phyloP scores from a whole-genome alignment of 2,797 vertebrate genomes.

The Poeciliopsis gracilis region DNA sequence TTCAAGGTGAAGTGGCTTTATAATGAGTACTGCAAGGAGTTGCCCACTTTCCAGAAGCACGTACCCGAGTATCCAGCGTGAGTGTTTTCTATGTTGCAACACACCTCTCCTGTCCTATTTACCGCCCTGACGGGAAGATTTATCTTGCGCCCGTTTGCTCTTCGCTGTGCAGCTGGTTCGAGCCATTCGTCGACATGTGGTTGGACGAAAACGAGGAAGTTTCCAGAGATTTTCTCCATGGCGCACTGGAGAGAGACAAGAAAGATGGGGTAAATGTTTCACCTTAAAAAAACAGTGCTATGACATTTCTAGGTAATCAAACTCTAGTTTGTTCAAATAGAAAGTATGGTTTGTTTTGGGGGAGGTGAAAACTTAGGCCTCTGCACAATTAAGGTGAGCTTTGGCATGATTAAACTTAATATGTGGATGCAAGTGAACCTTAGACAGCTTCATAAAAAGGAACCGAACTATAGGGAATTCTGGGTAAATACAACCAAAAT shows the following conservation, averaged over 20 bases:
- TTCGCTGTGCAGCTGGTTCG: slow-evolving; percentile 88
- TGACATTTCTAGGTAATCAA: not conserved
- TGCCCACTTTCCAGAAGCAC: slow-evolving; percentile 88
- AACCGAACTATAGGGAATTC: too few species aligned
- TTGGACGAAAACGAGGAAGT: slow-evolving; percentile 98
- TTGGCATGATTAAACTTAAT: too few species aligned
- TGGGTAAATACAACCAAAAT: too few species aligned
- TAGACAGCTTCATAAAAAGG: too few species aligned
- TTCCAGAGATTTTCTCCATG: slow-evolving; percentile 94
- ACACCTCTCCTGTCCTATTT: not conserved
- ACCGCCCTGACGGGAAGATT: slow-evolving; percentile 8
- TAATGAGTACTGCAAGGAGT: slow-evolving; percentile 95
- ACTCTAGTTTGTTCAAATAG: too few species aligned
- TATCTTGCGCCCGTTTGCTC: slow-evolving; percentile 4
- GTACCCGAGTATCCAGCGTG: slow-evolving; percentile 92
- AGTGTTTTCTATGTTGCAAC: slow-evolving; percentile 39
- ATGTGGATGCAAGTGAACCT: too few species aligned
- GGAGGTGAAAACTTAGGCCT: too few species aligned
- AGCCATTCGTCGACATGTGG: slow-evolving; percentile 98
- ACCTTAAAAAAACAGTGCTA: not conserved
- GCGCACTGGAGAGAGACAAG: slow-evolving; percentile 94
- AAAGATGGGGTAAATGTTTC: slow-evolving; percentile 90
- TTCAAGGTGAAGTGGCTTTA: slow-evolving; percentile 99
- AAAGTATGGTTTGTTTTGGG: too few species aligned
- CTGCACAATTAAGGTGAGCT: too few species aligned